Percentiles rank a stretch among this genome's conserved stretches.
Conservation (phyloP, 2,113 vertebrate species). For the Electrona antarctica region DNA sequence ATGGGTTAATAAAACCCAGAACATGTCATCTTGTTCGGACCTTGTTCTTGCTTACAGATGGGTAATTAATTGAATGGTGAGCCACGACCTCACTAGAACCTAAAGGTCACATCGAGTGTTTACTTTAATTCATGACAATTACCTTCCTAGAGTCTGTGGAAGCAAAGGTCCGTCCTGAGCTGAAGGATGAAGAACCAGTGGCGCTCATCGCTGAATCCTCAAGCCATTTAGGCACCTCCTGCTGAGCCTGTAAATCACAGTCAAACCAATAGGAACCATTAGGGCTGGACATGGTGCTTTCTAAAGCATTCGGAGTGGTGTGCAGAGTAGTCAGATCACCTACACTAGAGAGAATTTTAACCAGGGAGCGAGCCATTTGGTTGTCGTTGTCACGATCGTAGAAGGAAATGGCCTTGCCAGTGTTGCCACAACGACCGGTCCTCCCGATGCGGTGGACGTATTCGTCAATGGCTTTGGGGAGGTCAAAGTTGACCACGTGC, state of each 20-base stretch:
- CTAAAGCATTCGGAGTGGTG: neutral
- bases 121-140: neutral
- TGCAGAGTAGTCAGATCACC: constrained; percentile 51
- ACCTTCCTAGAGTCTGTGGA: constrained; percentile 84
- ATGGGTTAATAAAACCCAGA: too few species aligned
- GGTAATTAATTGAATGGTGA: neutral
- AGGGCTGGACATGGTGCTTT: neutral
- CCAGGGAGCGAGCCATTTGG: constrained; percentile 79
- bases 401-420: constrained; percentile 88
- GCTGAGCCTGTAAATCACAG: constrained; percentile 83
- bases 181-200: constrained; percentile 51
- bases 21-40: too few species aligned
- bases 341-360: constrained; percentile 89
- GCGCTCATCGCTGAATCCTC: constrained; percentile 83
- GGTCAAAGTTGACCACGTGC: constrained; percentile 94
- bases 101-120: fast-evolving
- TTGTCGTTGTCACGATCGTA: constrained; percentile 82
- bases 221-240: constrained; percentile 91
- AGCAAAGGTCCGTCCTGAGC: constrained; percentile 65
- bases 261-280: neutral
- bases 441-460: constrained; percentile 95
- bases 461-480: constrained; percentile 89
- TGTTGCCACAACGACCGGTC: constrained; percentile 94
- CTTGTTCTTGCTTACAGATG: too few species aligned
- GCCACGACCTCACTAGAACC: neutral